Conservation (phyloP, 2,113 vertebrate genomes). For the Malurus cyaneus region DNA sequence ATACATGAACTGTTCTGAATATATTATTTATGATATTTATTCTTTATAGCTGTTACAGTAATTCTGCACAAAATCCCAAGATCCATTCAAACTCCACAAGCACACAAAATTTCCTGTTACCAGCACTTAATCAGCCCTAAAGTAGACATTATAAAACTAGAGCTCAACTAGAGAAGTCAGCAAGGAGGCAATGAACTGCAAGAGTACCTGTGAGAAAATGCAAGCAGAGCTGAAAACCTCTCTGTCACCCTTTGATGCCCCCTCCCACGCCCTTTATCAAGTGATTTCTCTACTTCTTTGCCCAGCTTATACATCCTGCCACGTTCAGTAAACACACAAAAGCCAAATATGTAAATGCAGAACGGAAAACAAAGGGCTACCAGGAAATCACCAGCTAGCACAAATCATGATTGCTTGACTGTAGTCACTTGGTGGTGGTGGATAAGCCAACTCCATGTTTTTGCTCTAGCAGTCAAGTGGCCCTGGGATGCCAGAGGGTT, state of each 20-base stretch:
- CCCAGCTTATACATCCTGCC: background rate
- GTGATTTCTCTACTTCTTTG: background rate
- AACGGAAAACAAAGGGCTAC: background rate
- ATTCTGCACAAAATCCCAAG: background rate
- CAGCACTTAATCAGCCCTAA: slow-evolving; percentile 6
- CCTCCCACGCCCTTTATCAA: background rate
- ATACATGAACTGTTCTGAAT: background rate
- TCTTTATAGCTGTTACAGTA: background rate
- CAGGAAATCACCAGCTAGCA: background rate
- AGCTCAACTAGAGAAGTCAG: background rate
- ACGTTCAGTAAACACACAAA: background rate
- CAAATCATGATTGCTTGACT: background rate
- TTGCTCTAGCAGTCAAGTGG: background rate
- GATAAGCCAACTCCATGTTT: background rate
- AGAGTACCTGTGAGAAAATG: background rate
- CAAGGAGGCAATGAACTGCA: background rate
- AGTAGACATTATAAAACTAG: background rate
- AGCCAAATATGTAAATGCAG: background rate
- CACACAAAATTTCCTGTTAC: background rate
- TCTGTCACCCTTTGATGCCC: background rate
- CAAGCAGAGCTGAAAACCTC: background rate
- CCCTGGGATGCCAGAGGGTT: background rate
- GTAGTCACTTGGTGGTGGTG: background rate
- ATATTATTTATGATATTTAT: background rate
- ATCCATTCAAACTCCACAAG: background rate